Percentiles rank a stretch among this genome's conserved stretches.
Evolutionary conservation across 2,888 invertebrate genomes (phyloP).

Genomic region (Elmis aenea): DNA sequence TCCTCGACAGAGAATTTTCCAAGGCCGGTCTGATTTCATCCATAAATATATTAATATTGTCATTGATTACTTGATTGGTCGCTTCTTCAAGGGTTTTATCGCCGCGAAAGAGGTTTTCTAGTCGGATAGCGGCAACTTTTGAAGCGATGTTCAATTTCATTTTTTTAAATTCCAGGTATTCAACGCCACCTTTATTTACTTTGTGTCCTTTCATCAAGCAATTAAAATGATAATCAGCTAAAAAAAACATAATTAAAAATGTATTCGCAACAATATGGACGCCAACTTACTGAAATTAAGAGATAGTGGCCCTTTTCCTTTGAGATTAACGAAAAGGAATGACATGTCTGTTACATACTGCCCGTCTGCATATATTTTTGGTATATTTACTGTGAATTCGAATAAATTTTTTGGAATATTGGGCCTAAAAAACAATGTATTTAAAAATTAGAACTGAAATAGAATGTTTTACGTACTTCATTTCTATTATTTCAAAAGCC

Average conservation of each 20-base stretch:
- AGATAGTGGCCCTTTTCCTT: slow-evolving; percentile 59
- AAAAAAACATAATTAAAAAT: too few relatives aligned
- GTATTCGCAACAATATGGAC: too few relatives aligned
- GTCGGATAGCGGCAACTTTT: slow-evolving; percentile 45
- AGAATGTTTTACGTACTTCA: too few relatives aligned
- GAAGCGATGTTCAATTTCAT: slow-evolving; percentile 48
- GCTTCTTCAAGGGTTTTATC: slow-evolving; percentile 51
- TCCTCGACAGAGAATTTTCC: too few relatives aligned
- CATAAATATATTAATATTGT: slow-evolving; percentile 52
- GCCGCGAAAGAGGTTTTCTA: slow-evolving; percentile 53
- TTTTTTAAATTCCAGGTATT: slow-evolving; percentile 45
- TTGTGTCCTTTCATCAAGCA: too few relatives aligned
- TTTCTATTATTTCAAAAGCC: slow-evolving; percentile 54
- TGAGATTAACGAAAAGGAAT: slow-evolving; percentile 55
- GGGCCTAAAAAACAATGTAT: slow-evolving; percentile 47
- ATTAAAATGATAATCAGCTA: too few relatives aligned
- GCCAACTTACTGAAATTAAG: slow-evolving; percentile 67
- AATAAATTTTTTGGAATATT: slow-evolving; percentile 58
- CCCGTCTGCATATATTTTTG: slow-evolving; percentile 56
- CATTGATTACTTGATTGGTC: slow-evolving; percentile 53
- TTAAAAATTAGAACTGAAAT: not conserved
- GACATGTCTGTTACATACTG: slow-evolving; percentile 66
- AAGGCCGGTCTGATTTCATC: too few relatives aligned
- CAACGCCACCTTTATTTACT: slow-evolving; percentile 44
- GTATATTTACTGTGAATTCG: slow-evolving; percentile 56